Evolutionary conservation across 2,888 invertebrate genomes (phyloP).

Genomic region (Drosophila formosana): DNA sequence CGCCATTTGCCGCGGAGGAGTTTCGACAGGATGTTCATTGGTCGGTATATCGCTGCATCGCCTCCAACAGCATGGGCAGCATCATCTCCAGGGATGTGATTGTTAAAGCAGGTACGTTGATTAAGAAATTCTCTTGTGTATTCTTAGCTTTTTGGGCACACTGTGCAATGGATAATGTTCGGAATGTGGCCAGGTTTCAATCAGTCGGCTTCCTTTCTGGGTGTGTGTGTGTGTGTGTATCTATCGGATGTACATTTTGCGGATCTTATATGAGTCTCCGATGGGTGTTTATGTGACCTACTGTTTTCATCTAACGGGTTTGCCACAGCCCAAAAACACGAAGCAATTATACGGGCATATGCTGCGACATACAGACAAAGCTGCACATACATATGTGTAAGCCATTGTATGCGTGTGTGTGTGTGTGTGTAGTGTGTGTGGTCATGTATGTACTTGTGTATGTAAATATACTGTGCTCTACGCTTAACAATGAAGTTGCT

Average conservation of each 20-base stretch:
- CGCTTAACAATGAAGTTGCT: slow-evolving; percentile 30
- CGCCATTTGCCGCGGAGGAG: slow-evolving; percentile 86
- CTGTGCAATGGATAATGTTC: not conserved
- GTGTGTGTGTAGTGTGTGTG: slow-evolving; percentile 9
- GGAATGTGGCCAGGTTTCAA: slow-evolving; percentile 10
- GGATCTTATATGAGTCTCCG: slow-evolving; percentile 23
- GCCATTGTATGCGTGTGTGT: slow-evolving; percentile 6
- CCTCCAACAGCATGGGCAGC: slow-evolving; percentile 86
- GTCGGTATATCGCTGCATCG: slow-evolving; percentile 86
- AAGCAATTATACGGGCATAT: slow-evolving; percentile 32
- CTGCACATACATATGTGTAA: slow-evolving; percentile 20
- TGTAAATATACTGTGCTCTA: slow-evolving; percentile 21
- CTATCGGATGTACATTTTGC: slow-evolving; percentile 23
- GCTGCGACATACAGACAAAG: slow-evolving; percentile 10
- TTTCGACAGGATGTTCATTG: slow-evolving; percentile 87
- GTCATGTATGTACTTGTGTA: slow-evolving; percentile 16
- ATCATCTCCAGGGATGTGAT: slow-evolving; percentile 86
- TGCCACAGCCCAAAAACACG: slow-evolving; percentile 30
- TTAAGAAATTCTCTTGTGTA: not conserved
- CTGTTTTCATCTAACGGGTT: slow-evolving; percentile 26
- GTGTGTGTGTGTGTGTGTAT: slow-evolving; percentile 11
- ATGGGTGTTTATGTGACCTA: slow-evolving; percentile 32
- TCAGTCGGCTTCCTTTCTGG: not conserved
- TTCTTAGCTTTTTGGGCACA: not conserved
- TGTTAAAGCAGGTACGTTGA: slow-evolving; percentile 85